Evolutionary conservation across 2,888 invertebrate species (phyloP).

Genomic region (Penaeus monodon): DNA sequence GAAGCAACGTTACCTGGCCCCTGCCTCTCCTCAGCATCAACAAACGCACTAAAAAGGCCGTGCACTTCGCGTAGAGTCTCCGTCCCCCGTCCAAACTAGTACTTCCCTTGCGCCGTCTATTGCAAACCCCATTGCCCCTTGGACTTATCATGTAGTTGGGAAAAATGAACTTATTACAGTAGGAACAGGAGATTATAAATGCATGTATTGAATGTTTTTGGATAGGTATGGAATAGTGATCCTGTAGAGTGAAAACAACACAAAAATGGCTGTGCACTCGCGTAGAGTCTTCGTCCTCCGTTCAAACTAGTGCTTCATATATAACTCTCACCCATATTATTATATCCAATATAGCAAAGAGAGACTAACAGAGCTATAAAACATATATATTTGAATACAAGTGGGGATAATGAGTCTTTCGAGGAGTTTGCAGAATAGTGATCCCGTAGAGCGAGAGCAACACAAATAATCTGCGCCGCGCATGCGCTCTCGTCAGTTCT

Average conservation of each 20-base stretch:
- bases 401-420: too few relatives aligned
- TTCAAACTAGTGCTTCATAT: slow-evolving; percentile 11
- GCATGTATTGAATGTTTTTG: too few relatives aligned
- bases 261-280: background rate
- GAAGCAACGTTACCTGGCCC: too few relatives aligned
- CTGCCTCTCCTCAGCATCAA: background rate
- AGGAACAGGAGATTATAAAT: too few relatives aligned
- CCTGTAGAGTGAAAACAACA: background rate
- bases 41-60: slow-evolving; percentile 30
- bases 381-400: too few relatives aligned
- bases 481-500: slow-evolving; percentile 14
- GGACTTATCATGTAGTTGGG: too few relatives aligned
- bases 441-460: slow-evolving; percentile 22
- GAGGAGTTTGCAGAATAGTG: slow-evolving; percentile 1
- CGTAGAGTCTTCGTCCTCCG: slow-evolving; percentile 21
- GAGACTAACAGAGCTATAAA: too few relatives aligned
- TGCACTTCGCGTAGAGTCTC: slow-evolving; percentile 42
- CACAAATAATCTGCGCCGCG: slow-evolving; percentile 7
- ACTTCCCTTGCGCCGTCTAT: background rate
- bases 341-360: too few relatives aligned
- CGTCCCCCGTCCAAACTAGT: slow-evolving; percentile 6
- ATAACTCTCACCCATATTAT: too few relatives aligned
- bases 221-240: background rate
- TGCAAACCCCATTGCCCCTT: too few relatives aligned
- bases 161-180: too few relatives aligned